Evolutionary conservation across 1,140 invertebrate genomes (phyloP).

Genomic region (Cheumatopsyche charites): DNA sequence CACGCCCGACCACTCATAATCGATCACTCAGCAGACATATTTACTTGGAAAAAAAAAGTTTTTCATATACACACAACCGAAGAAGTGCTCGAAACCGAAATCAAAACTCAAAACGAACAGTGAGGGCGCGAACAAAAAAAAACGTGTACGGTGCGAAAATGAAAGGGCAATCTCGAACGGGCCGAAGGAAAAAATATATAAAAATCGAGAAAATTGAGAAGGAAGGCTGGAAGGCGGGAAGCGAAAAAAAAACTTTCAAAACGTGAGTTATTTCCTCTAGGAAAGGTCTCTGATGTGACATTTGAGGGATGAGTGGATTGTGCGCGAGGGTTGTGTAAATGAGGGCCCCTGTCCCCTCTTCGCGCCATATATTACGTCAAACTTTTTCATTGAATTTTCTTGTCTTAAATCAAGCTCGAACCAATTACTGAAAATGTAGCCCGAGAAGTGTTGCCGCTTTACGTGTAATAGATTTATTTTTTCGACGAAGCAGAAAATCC

Average conservation of each 20-base stretch:
- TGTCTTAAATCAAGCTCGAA: neutral
- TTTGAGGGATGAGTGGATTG: slow-evolving; percentile 23
- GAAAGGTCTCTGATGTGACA: slow-evolving; percentile 26
- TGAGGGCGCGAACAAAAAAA: neutral
- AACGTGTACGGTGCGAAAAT: neutral
- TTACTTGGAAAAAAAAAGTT: too few relatives aligned
- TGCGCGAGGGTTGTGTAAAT: slow-evolving; percentile 19
- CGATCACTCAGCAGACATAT: too few relatives aligned
- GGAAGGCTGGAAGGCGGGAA: too few relatives aligned
- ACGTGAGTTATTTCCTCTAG: slow-evolving; percentile 16
- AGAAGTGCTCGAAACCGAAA: neutral
- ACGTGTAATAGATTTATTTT: too few relatives aligned
- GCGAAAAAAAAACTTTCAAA: slow-evolving; percentile 18
- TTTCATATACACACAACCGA: neutral
- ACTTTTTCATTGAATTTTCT: slow-evolving; percentile 19
- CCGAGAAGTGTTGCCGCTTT: too few relatives aligned
- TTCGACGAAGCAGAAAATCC: too few relatives aligned
- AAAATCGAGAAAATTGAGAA: too few relatives aligned
- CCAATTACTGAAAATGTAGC: too few relatives aligned
- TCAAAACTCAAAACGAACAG: neutral
- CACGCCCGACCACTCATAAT: too few relatives aligned
- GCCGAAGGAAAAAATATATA: too few relatives aligned
- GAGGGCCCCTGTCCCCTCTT: neutral
- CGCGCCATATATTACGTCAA: neutral
- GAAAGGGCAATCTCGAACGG: slow-evolving; percentile 11